Base-by-base conservation (phyloP, 2,888 invertebrate genomes). In the Xestia rhomboidea region DNA sequence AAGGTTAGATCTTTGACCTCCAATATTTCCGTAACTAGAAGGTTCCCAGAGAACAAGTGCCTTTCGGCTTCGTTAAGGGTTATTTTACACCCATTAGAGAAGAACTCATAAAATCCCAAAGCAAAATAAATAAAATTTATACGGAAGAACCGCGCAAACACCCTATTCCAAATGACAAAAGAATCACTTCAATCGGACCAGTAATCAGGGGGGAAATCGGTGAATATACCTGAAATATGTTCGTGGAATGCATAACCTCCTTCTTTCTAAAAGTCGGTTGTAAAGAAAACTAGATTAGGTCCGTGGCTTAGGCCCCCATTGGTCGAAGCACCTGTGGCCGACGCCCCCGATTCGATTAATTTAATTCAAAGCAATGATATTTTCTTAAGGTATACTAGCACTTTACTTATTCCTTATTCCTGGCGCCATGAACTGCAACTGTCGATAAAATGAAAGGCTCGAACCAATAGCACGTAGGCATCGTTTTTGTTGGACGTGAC, bases 401-500 rank as follows among this genome's bases (percentile, higher is more conserved):
- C n/a, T 24, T 21, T 38, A 21, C 13, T 64, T 57, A 24, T 60
- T 18, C 27, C 15, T 73, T 80, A 73, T 44, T n/a, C 27, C n/a
- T 21, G 7, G 34, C 21, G 30, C 72, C 27, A 81, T 81, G 64
- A 78, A 78, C 49, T 76, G 83, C 81, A 78, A 78, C 74, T 78
- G 64, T 73, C 74, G 81, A 84, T 83, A 81, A 68, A 63, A 82
- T 68, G 44, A 63, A 46, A 67, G 67, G 21, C 44, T 51, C 38
- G 30, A 49, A 82, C 51, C 68, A 82, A 64, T 64, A 51, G 76
- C 80, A 82, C 82, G 80, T 82, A 80, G 68, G 24, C 57, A 49
- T 38, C 81, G 81, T 79, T 79, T 79, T 79, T 81, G 78, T 79
- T 60, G 66, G 27, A 79, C 78, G 78, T 79, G 78, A 81, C 66